Evolutionary conservation across 2,113 vertebrate genomes (phyloP), one percentile per base, ranked within the genome.

Genomic region (Chloebia gouldiae): DNA sequence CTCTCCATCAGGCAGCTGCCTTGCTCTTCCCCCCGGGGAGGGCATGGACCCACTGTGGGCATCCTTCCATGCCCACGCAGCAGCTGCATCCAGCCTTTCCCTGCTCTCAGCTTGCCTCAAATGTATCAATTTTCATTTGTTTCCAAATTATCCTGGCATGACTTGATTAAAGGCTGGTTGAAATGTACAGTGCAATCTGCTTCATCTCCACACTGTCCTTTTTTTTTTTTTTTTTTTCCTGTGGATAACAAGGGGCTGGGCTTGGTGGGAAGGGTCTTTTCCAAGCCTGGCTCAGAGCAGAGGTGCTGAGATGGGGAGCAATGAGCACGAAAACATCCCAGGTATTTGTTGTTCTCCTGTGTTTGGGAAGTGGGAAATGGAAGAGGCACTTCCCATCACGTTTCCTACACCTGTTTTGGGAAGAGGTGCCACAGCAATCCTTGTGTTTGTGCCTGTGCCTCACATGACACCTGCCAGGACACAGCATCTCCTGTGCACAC

Each of bases 151-250:
- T 63, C 56, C 39, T 15, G 63, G 51, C 35, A 5, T 86, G 71
- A 77, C 78, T 91, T 66, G 51, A 90, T 94, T 85, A 92, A 85
- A 88, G 94, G 87, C 64, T 14, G 81, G 40, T 73, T 65, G 66
- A 89, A 76, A 56, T 0, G 15, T 39, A 5, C 57, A 3, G 44
- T 37, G 83, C 68, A 49, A 51, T 81, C 88, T 86, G 89, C 65
- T 79, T 92, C 86, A 49, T 88, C 71, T 86, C 94, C 57, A 59
- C 2, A 0, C 35, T 45, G 81, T 44, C 76, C 8, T 18, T 76
- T 59, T 25, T 9, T 42, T 42, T 64, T 42, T 28, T 25, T 1
- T 56, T 30, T 11, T 73, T 50, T 40, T 0, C 1, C 18, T 5
- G 0, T 1, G 7, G 30, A 8, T 63, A 47, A 25, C 37, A 8